A percentile compares a stretch with the other conserved stretches of the same genome.
phyloP scores from a whole-genome alignment of 2,113 vertebrate genomes.

The Clinocottus analis region DNA sequence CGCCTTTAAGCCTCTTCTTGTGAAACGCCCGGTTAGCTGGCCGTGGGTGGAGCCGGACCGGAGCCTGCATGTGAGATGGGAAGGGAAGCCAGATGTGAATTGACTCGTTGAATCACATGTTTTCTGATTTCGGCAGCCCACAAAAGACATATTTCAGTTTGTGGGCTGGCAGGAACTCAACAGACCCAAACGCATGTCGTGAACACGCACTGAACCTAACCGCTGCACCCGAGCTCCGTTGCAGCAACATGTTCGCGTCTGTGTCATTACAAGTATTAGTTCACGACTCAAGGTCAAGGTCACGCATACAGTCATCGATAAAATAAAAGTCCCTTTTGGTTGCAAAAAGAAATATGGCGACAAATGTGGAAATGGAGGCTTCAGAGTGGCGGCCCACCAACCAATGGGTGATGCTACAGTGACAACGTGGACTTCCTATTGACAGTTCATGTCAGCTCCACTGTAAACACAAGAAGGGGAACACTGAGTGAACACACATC shows the following conservation, averaged over 20 bases:
- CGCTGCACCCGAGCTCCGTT: neutral
- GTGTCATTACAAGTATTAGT: conserved; percentile 23
- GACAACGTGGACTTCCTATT: neutral
- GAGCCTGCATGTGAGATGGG: neutral
- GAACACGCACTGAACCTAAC: neutral
- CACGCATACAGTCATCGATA: conserved; percentile 16
- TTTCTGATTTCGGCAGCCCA: neutral
- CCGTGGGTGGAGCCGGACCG: neutral
- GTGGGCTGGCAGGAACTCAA: neutral
- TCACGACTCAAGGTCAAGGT: conserved; percentile 47
- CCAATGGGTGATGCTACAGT: neutral
- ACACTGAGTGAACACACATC: neutral
- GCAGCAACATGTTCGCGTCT: neutral
- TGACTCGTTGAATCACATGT: neutral
- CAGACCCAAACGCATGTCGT: neutral
- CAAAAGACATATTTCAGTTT: neutral
- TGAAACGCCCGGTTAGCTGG: neutral
- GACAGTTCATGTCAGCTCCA: neutral
- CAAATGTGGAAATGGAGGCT: neutral
- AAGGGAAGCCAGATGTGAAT: neutral
- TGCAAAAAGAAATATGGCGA: too few relatives aligned
- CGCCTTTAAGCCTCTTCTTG: neutral
- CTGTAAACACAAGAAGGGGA: neutral
- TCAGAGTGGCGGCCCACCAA: too few relatives aligned
- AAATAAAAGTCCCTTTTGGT: neutral